These are phyloP conservation scores for Nymphalis urticae DNA, from an alignment of 2,888 invertebrate genomes.

Conservation along the genomic window DNA sequence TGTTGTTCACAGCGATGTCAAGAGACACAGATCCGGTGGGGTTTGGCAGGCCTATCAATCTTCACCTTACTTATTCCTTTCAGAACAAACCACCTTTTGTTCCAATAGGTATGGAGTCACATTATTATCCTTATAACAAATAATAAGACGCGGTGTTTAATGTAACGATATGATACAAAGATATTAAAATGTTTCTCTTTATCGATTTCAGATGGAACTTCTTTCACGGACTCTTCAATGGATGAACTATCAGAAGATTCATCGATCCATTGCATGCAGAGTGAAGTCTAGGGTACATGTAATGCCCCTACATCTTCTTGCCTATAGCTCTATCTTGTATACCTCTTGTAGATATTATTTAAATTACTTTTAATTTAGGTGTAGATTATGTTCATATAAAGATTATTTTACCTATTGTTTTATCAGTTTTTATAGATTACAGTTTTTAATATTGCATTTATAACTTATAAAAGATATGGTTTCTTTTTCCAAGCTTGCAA, in stretches of 20 bases:
- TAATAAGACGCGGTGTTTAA: too few species aligned
- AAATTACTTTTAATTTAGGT: constrained; percentile 4
- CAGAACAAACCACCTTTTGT: constrained; percentile 89
- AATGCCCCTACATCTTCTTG: constrained; percentile 1
- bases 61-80: constrained; percentile 93
- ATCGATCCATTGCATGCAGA: constrained; percentile 92
- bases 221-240: constrained; percentile 88
- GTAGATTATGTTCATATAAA: constrained; percentile 13
- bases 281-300: constrained; percentile 82
- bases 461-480: neutral
- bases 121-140: neutral
- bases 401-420: neutral
- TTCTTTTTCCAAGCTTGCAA: neutral
- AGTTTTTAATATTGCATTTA: constrained; percentile 7
- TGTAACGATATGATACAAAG: neutral
- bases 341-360: constrained; percentile 26
- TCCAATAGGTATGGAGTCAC: constrained; percentile 79
- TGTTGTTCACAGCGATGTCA: constrained; percentile 83
- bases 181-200: neutral
- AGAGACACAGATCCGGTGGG: constrained; percentile 86
- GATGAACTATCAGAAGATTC: constrained; percentile 94
- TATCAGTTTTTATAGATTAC: neutral
- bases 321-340: constrained; percentile 17
- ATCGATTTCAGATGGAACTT: constrained; percentile 68
- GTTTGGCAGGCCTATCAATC: constrained; percentile 92